Conservation (phyloP, 2,888 invertebrate genomes). For the Junonia oenone region DNA sequence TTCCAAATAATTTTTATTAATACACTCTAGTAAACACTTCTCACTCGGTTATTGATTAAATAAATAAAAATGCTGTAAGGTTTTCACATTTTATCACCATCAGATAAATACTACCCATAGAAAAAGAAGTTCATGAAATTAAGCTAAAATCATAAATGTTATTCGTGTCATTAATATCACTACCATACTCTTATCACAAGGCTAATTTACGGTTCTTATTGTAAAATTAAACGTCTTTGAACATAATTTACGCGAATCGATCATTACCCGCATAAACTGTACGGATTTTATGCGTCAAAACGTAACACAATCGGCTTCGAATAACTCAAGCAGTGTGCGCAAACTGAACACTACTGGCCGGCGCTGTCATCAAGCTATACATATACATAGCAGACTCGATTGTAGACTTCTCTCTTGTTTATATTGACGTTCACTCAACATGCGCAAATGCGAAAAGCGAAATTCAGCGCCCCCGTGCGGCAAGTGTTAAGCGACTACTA, state of each 20-base stretch:
- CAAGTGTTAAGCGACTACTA: slow-evolving; percentile 23
- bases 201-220: slow-evolving; percentile 46
- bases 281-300: slow-evolving; percentile 47
- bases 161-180: slow-evolving; percentile 47
- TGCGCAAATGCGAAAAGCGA: slow-evolving; percentile 48
- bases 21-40: slow-evolving; percentile 2
- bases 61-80: slow-evolving; percentile 28
- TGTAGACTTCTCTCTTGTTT: slow-evolving; percentile 58
- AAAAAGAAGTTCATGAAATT: slow-evolving; percentile 38
- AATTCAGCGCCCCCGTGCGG: slow-evolving; percentile 40
- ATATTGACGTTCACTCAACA: slow-evolving; percentile 67
- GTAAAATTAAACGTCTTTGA: slow-evolving; percentile 36
- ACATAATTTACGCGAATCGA: slow-evolving; percentile 48
- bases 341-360: slow-evolving; percentile 60
- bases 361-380: slow-evolving; percentile 61
- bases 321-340: slow-evolving; percentile 63
- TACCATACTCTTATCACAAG: slow-evolving; percentile 34
- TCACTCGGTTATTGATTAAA: slow-evolving; percentile 1
- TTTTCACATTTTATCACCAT: slow-evolving; percentile 54
- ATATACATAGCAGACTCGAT: slow-evolving; percentile 51
- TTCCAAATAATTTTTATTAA: neutral
- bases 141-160: slow-evolving; percentile 45
- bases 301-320: slow-evolving; percentile 60
- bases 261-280: slow-evolving; percentile 56
- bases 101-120: slow-evolving; percentile 44